A percentile compares a stretch with the other conserved stretches of the same genome.
phyloP scores from a whole-genome alignment of 2,888 invertebrate genomes.

The Myathropa florea region DNA sequence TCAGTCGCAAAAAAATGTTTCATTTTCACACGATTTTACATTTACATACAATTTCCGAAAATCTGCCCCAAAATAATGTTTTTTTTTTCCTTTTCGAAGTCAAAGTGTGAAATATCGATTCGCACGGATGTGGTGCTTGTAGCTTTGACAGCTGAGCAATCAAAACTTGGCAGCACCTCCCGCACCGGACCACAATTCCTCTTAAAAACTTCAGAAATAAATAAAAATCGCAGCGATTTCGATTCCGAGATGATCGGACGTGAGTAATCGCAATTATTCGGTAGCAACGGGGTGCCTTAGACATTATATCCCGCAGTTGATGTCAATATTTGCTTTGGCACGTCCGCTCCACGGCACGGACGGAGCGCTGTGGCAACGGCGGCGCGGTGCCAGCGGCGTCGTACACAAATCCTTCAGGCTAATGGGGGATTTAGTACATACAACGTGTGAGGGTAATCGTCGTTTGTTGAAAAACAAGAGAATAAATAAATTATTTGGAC shows the following conservation, averaged over 20 bases:
- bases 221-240: conserved; percentile 7
- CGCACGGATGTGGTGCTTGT: conserved; percentile 46
- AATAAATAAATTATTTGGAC: conserved; percentile 37
- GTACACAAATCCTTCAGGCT: conserved; percentile 16
- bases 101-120: conserved; percentile 33
- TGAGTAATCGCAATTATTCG: conserved; percentile 36
- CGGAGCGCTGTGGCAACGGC: neutral
- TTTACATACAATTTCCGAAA: too few species aligned
- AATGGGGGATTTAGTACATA: conserved; percentile 47
- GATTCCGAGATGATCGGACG: conserved; percentile 20
- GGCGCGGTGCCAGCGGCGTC: neutral
- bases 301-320: conserved; percentile 52
- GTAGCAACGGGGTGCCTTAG: conserved; percentile 16
- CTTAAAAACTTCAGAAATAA: neutral
- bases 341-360: neutral
- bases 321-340: conserved; percentile 63
- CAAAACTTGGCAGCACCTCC: neutral
- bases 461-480: conserved; percentile 26
- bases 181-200: neutral
- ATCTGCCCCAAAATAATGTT: neutral
- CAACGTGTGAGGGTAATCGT: conserved; percentile 52
- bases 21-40: neutral
- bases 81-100: neutral
- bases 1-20: neutral
- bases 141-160: conserved; percentile 22